Base-by-base conservation (phyloP, 92 coral and sea anemone genomes). In the Galaxea fascicularis region DNA sequence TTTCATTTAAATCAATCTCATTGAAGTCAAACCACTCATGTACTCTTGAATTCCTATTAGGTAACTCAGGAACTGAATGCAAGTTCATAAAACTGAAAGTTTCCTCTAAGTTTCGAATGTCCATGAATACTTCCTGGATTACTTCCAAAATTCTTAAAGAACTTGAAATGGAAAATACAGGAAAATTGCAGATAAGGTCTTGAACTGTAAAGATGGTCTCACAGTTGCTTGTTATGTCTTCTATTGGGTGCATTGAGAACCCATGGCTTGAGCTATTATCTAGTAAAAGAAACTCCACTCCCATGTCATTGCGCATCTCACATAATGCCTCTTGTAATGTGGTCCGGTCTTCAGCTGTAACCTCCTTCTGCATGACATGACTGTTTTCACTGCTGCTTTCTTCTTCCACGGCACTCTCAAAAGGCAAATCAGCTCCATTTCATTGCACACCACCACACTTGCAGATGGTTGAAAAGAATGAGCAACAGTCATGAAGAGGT, bases 401-500 rank as follows among this genome's bases (percentile, higher is more conserved):
- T 77, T 57, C 69, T 69, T 39, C 24, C 25, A 67, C 20, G 53
- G 22, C 53, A 41, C 22, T 20, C 76, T 86, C 90, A 81, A 86
- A 76, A 11, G 84, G 87, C 52, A 69, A 71, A 20, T 16, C 54
- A 26, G 60, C 46, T 18, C 18, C 79, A 16, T 31, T 29, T 45
- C 89, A 83, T 3, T 5, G 66, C 2, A 44, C 79, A 28, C 85
- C 88, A 18, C 47, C 80, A 84, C 97, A 93, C 57, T 81, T 69
- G 75, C 97, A 90, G 3, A 28, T 16, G 25, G 58, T 46, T 8
- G 89, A 49, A 52, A 92, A 93, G 58, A 35, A 30, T 0, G 87
- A 88, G 24, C 94, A 91, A 78, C 94, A 93, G 64, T 88, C 72
- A 77, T 93, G 97, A 5, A 28, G 51, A 49, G 87, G 85, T 15